These are phyloP conservation scores for Drosophila leonis DNA, from an alignment of 2,888 invertebrate genomes.

Conservation along the genomic window DNA sequence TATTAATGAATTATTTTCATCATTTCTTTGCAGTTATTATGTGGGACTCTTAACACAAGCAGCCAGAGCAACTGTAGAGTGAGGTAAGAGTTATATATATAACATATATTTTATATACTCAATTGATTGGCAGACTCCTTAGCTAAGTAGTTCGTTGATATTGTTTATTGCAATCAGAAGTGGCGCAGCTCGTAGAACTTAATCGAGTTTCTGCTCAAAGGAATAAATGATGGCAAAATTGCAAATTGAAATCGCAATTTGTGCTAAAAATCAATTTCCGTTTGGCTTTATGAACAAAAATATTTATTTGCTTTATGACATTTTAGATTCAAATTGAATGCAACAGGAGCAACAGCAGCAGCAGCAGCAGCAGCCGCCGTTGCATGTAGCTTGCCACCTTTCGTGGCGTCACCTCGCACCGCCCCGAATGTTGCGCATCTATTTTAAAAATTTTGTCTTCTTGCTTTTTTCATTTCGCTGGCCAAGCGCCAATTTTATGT, in stretches of 20 bases:
- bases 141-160: slow-evolving; percentile 16
- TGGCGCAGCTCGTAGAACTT: neutral
- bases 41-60: neutral
- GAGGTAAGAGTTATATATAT: slow-evolving; percentile 16
- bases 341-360: slow-evolving; percentile 9
- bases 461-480: slow-evolving; percentile 4
- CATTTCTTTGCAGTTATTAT: slow-evolving; percentile 12
- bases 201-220: slow-evolving; percentile 10
- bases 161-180: neutral
- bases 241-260: slow-evolving; percentile 30
- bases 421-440: slow-evolving; percentile 1
- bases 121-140: too few relatives aligned
- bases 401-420: neutral
- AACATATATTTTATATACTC: too few relatives aligned
- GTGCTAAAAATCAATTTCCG: slow-evolving; percentile 45
- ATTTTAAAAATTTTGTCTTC: slow-evolving; percentile 24
- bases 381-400: slow-evolving; percentile 13
- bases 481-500: slow-evolving; percentile 28
- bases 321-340: slow-evolving; percentile 36
- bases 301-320: slow-evolving; percentile 43
- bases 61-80: slow-evolving; percentile 16
- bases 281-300: slow-evolving; percentile 36
- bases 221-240: slow-evolving; percentile 1
- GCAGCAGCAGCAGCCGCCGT: neutral
- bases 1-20: neutral